These are phyloP conservation scores for Athalia circularis DNA, from an alignment of 2,888 invertebrate species.

Conservation along the genomic window DNA sequence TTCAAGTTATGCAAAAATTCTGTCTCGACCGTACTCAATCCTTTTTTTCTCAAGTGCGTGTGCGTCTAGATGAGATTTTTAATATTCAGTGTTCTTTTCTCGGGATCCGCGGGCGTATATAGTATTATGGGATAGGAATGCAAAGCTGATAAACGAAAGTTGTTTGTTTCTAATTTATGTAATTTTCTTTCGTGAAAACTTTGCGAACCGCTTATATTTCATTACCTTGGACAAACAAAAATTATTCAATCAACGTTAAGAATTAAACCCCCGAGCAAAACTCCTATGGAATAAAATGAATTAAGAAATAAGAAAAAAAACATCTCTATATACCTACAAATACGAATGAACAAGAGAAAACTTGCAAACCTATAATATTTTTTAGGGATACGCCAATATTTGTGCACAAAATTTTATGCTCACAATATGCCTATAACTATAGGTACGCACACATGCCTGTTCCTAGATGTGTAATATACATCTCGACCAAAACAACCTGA, in stretches of 20 bases:
- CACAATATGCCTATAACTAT: too few relatives aligned
- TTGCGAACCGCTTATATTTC: neutral
- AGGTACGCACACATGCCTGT: too few relatives aligned
- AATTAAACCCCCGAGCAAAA: neutral
- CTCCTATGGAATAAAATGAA: neutral
- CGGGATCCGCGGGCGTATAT: too few relatives aligned
- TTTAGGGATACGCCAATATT: too few relatives aligned
- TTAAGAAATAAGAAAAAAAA: neutral
- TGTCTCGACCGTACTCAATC: neutral
- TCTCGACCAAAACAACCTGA: neutral
- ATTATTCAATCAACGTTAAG: conserved; percentile 8
- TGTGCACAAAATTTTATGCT: too few relatives aligned
- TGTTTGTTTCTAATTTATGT: neutral
- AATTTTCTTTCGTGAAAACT: neutral
- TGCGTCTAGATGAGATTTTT: too few relatives aligned
- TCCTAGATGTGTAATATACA: neutral
- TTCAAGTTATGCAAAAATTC: neutral
- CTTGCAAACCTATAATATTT: neutral
- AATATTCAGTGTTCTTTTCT: too few relatives aligned
- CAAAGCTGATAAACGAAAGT: neutral
- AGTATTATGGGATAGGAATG: neutral
- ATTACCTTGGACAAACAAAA: neutral
- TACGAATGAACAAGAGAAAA: too few relatives aligned
- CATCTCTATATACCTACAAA: neutral
- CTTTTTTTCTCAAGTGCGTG: neutral